These are phyloP conservation scores for Phyllopteryx taeniolatus DNA, from an alignment of 2,113 vertebrate genomes.

Conservation along the genomic window DNA sequence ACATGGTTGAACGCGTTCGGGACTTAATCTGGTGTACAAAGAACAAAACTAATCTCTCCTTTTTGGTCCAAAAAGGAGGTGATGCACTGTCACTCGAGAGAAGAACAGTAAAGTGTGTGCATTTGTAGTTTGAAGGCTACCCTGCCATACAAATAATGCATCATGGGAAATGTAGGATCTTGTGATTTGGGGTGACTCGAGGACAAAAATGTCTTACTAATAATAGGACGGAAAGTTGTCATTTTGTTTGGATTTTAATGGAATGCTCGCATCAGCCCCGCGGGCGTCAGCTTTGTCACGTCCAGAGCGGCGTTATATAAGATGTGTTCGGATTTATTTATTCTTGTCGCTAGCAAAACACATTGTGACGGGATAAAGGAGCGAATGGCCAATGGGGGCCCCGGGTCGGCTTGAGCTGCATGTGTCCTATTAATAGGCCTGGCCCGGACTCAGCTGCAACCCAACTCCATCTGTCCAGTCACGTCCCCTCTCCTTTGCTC, in stretches of 20 bases:
- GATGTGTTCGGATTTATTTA: slow-evolving; percentile 18
- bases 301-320: background rate
- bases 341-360: slow-evolving; percentile 34
- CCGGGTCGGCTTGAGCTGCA: slow-evolving; percentile 59
- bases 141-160: background rate
- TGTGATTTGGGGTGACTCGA: background rate
- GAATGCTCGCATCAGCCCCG: background rate
- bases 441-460: slow-evolving; percentile 86
- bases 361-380: slow-evolving; percentile 27
- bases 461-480: slow-evolving; percentile 85
- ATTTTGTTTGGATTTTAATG: background rate
- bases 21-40: background rate
- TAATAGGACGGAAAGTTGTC: background rate
- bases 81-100: slow-evolving; percentile 3
- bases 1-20: slow-evolving; percentile 9
- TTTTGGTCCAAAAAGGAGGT: slow-evolving; percentile 23
- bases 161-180: background rate
- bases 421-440: slow-evolving; percentile 87
- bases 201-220: background rate
- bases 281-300: background rate
- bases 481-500: slow-evolving; percentile 64
- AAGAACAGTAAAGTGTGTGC: background rate
- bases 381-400: slow-evolving; percentile 23
- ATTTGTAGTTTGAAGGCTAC: background rate
- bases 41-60: slow-evolving; percentile 21